A percentile compares a stretch with the other conserved stretches of the same genome.
phyloP scores from a whole-genome alignment of 2,888 invertebrate genomes.

The Biston betularia region DNA sequence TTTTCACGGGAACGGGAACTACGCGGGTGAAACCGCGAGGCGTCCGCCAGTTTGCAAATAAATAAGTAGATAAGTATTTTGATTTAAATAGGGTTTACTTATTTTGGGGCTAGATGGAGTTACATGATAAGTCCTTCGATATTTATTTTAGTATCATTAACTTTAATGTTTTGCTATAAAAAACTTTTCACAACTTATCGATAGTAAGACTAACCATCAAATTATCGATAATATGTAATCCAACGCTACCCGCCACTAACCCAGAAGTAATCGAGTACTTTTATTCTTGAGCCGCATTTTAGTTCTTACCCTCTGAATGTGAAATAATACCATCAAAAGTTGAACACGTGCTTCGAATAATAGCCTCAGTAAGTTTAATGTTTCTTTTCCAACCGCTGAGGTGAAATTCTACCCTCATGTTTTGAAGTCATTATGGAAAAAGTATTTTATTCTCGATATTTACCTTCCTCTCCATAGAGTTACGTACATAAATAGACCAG shows the following conservation, averaged over 20 bases:
- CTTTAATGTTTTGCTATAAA: no score
- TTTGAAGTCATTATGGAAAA: slow-evolving; percentile 4
- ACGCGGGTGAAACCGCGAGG: no score
- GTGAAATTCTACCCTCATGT: neutral
- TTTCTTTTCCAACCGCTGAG: neutral
- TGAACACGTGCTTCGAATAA: slow-evolving; percentile 68
- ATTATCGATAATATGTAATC: neutral
- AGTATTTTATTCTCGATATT: neutral
- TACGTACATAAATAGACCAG: neutral
- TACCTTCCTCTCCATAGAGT: neutral
- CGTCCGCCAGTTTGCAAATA: no score
- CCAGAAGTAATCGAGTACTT: slow-evolving; percentile 48
- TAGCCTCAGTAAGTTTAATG: slow-evolving; percentile 13
- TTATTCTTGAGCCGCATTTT: slow-evolving; percentile 68
- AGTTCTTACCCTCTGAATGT: slow-evolving; percentile 74
- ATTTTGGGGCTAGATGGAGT: no score
- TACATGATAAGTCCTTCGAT: no score
- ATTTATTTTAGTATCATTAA: no score
- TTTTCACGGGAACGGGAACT: no score
- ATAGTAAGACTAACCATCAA: no score
- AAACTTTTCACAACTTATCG: no score
- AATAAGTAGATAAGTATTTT: no score
- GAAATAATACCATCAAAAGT: slow-evolving; percentile 77
- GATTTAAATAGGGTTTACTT: no score
- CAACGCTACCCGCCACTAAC: slow-evolving; percentile 46